phyloP scores from a whole-genome alignment of 2,797 vertebrate species.

The Danio tinwini region DNA sequence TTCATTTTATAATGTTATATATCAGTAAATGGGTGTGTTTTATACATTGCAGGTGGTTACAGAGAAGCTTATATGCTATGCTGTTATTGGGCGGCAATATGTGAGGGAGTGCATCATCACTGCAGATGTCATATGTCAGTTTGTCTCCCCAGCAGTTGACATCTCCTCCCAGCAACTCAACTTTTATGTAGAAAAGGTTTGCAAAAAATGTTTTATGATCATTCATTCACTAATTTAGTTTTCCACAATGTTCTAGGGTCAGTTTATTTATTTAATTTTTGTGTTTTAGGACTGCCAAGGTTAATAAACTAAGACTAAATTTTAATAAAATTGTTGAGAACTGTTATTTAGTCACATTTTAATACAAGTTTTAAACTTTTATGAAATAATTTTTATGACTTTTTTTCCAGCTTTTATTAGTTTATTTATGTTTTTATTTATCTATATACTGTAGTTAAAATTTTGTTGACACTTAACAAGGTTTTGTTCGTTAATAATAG shows the following conservation, averaged over 20 bases:
- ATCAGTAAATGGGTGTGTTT: conserved; percentile 26
- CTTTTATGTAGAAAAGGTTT: conserved; percentile 85
- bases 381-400: not conserved
- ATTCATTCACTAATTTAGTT: no score
- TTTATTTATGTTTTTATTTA: no score
- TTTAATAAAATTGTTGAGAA: not conserved
- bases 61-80: conserved; percentile 82
- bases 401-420: no score
- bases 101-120: conserved; percentile 77
- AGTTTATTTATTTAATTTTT: not conserved
- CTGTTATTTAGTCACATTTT: not conserved
- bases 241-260: no score
- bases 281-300: not conserved
- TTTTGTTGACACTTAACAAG: no score
- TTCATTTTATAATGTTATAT: no score
- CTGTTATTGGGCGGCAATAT: conserved; percentile 72
- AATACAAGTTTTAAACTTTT: not conserved
- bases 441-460: no score
- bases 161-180: conserved; percentile 79
- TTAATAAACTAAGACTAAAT: not conserved
- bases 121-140: conserved; percentile 80
- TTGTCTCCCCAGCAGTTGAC: conserved; percentile 80
- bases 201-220: not conserved
- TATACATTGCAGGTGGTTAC: conserved; percentile 76
- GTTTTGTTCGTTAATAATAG: no score